Evolutionary conservation across 2,113 vertebrate genomes (phyloP), one percentile per base, ranked within the genome.

Genomic region (Eptatretus burgeri): DNA sequence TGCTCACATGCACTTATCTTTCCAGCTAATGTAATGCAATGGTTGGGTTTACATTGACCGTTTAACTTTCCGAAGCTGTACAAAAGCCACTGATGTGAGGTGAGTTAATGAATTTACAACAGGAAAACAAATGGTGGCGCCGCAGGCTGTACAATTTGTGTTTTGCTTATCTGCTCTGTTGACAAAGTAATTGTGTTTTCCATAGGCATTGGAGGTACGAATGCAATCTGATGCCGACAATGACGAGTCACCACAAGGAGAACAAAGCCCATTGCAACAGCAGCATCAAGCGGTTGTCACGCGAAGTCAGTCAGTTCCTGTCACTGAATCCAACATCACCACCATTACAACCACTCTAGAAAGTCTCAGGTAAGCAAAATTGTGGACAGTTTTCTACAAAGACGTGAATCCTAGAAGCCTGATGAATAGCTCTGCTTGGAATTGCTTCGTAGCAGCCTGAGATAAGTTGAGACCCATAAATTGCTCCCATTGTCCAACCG

Each of bases 151-250:
- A 5, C 19, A 2, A 7, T 13, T 13, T 19, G 56, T 13, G 27
- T 51, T 63, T 13, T 51, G 14, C 51, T 66, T 27, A 17, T 66
- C 16, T 65, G 20, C 27, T 53, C 13, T 17, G 18, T 14, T 64
- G n/a, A 68, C 95, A 89, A 77, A 93, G 74, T 74, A 41, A 41
- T 41, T 41, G 27, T 41, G 27, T 41, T 41, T 41, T 41, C 27
- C 7, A 41, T 41, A 41, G 27, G 27, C 27, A 41, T 41, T 98
- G 65, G 91, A 98, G 76, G 82, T 98, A 63, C 78, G 89, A 65
- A 73, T 98, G 66, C 77, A 91, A 5, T 91, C 83, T 64, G 91
- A 98, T 68, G 77, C 84, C 67, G 89, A 79, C 65, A 85, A 95
- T 64, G 64, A 81, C 56, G 91, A 94, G 63, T 81, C 91, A 65